Base-by-base conservation (phyloP, 2,113 vertebrate genomes). In the Hymenochirus boettgeri region DNA sequence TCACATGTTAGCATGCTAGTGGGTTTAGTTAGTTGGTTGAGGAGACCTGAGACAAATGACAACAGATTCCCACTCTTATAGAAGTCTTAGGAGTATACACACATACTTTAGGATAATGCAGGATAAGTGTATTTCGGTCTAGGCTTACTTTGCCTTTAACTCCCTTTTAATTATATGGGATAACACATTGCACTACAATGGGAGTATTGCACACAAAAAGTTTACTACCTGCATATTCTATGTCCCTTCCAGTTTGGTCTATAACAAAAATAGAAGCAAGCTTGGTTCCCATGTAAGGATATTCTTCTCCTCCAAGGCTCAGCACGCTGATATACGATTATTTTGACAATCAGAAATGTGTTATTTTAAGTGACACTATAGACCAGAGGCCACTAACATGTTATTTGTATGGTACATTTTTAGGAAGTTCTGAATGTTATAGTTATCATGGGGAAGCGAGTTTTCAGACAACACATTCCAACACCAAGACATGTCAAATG, bases 341-440 rank as follows among this genome's bases (percentile, higher is more conserved):
- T 88, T 83, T 82, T 78, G 80, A 87, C 83, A 83, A 85, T 85
- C 76, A 83, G 73, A 85, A 87, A 85, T 83, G 76, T 82, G 85
- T 88, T 80, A 78, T 76, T 71, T 66, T 86, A 74, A 75, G 82
- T 82, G 80, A 79, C 76, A 80, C 45, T 78, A 74, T 84, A 83
- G 85, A n/a, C 73, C 77, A 82, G 77, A 54, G 82, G 80, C 80
- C 85, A 87, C 80, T 75, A 76, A 76, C 79, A 76, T 72, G 74
- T 79, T 75, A 77, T 77, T 80, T 76, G 81, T 61, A 65, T 63
- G 51, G 37, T 50, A 59, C 48, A 21, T 70, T 72, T 74, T n/a
- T n/a, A 72, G 72, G 73, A 70, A 52, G 67, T 70, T 60, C 56
- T 71, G 18, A 65, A 73, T 65, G 56, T 54, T 42, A 74, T 62